phyloP scores from a whole-genome alignment of 1,140 invertebrate species.

The Tetramorium parvispinum region DNA sequence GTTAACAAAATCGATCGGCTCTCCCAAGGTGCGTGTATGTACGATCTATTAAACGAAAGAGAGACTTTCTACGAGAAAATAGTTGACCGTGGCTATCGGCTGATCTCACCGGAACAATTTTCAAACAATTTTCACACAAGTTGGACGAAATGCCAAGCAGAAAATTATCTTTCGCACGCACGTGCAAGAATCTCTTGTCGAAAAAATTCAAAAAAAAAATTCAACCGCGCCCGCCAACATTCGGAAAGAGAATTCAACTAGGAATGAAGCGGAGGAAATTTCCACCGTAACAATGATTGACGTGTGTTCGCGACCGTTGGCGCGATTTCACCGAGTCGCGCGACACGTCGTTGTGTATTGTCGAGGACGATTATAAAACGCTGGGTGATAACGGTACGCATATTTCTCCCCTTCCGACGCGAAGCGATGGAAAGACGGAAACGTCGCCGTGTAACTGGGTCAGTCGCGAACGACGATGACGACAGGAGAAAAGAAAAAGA shows the following conservation, averaged over 20 bases:
- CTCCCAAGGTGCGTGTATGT: neutral
- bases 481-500: constrained; percentile 29
- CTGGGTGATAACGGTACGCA: constrained; percentile 3
- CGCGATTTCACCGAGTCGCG: too few relatives aligned
- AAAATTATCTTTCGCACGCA: too few relatives aligned
- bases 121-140: too few relatives aligned
- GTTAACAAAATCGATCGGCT: constrained; percentile 13
- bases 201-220: too few relatives aligned
- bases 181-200: too few relatives aligned
- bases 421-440: constrained; percentile 28
- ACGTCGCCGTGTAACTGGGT: constrained; percentile 17
- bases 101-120: neutral
- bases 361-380: neutral
- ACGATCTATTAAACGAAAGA: constrained; percentile 41
- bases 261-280: too few relatives aligned
- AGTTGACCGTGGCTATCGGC: constrained; percentile 29
- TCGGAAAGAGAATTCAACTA: too few relatives aligned
- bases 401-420: constrained; percentile 13
- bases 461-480: neutral
- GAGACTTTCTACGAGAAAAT: constrained; percentile 29
- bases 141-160: too few relatives aligned
- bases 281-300: too few relatives aligned
- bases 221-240: too few relatives aligned
- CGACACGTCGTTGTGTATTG: neutral
- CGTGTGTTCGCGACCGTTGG: too few relatives aligned